Evolutionary conservation across 2,888 invertebrate genomes (phyloP).

Genomic region (Monochamus alternatus): DNA sequence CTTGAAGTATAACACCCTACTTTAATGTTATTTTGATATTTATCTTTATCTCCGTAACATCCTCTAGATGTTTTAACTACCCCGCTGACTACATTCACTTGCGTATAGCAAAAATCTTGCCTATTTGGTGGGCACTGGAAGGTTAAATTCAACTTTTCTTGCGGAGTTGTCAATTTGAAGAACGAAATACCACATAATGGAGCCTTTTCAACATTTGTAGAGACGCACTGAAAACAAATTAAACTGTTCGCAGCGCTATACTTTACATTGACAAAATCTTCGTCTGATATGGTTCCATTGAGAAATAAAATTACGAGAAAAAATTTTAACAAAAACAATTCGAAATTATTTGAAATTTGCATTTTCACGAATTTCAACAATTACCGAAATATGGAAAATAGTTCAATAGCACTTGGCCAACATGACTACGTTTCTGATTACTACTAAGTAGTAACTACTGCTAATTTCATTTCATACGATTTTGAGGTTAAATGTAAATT

Average conservation of each 20-base stretch:
- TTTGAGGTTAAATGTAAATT: too few species aligned
- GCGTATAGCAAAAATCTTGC: slow-evolving; percentile 53
- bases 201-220: slow-evolving; percentile 42
- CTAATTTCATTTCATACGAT: too few species aligned
- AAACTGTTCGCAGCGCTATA: slow-evolving; percentile 45
- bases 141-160: slow-evolving; percentile 45
- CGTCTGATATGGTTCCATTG: too few species aligned
- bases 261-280: background rate
- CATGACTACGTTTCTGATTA: too few species aligned
- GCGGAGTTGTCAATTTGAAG: slow-evolving; percentile 46
- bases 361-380: too few species aligned
- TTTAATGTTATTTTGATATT: slow-evolving; percentile 39
- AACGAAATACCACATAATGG: slow-evolving; percentile 51
- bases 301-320: too few species aligned
- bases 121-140: slow-evolving; percentile 52
- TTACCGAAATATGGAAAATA: too few species aligned
- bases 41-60: slow-evolving; percentile 47
- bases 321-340: too few species aligned
- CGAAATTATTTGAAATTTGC: too few species aligned
- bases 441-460: too few species aligned
- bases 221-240: slow-evolving; percentile 56
- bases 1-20: slow-evolving; percentile 49
- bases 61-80: slow-evolving; percentile 52
- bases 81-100: slow-evolving; percentile 34
- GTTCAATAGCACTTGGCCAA: too few species aligned